Conservation (phyloP, 1,140 invertebrate species). For the Drosophila teissieri region DNA sequence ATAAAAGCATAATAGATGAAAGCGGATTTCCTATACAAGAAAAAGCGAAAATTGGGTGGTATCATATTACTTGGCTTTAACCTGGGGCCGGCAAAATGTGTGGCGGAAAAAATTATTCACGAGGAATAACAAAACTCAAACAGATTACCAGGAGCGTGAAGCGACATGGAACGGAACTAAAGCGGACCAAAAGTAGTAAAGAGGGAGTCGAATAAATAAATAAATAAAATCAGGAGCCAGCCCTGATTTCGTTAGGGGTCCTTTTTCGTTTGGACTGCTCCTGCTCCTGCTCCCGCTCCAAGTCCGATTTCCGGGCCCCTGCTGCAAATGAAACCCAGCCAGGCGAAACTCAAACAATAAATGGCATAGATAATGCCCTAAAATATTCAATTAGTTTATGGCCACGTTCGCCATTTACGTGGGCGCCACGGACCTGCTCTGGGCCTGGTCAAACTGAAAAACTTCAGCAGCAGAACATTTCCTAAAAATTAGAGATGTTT, state of each 20-base stretch:
- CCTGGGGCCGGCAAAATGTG: constrained; percentile 27
- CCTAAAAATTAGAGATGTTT: constrained; percentile 55
- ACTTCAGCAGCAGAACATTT: constrained; percentile 33
- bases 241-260: constrained; percentile 53
- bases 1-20: constrained; percentile 50
- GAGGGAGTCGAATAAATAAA: constrained; percentile 64
- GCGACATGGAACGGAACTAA: constrained; percentile 49
- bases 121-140: constrained; percentile 52
- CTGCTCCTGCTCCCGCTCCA: background rate
- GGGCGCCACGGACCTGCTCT: constrained; percentile 1
- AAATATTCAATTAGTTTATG: constrained; percentile 83
- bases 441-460: constrained; percentile 34
- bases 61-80: constrained; percentile 26
- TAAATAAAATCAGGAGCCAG: constrained; percentile 73
- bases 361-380: constrained; percentile 79
- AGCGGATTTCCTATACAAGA: background rate
- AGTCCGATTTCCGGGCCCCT: constrained; percentile 9
- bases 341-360: constrained; percentile 79
- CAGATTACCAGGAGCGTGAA: constrained; percentile 51
- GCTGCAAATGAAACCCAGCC: constrained; percentile 76
- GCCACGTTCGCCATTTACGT: constrained; percentile 58
- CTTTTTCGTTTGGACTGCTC: constrained; percentile 1
- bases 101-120: constrained; percentile 65
- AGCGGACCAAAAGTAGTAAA: constrained; percentile 32
- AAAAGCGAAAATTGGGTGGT: constrained; percentile 12